Base-by-base conservation (phyloP, 1,140 invertebrate species). In the Anastatus disparis region DNA sequence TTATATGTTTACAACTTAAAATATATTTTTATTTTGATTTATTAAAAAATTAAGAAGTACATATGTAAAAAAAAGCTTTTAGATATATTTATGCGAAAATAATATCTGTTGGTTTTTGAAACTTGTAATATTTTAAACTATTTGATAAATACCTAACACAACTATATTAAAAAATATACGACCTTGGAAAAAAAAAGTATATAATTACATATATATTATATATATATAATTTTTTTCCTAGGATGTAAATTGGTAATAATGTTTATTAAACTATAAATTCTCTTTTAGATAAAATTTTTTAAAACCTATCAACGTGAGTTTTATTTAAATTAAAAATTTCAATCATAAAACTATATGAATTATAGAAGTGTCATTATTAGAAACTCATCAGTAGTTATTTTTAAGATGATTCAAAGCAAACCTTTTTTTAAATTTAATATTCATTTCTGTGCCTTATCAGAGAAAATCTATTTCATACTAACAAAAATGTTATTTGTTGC, bases 1-100 rank as follows among this genome's bases (percentile, higher is more conserved):
- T 63, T 53, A 63, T 17, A 27, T 50, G 63, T 70, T 70, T 63
- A 70, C 65, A 48, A 67, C 65, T 67, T 59, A 58, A 64, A 61
- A 12, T 56, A 56, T 56, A 55, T 27, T 65, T 65, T 70, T 70
- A 63, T 64, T 71, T 71, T 71, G 42, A 64, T 71, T 64, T 58
- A 65, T 58, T 35, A 63, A 44, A 55, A 53, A 71, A 71, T 58
- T 58, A 64, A 65, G 17, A 65, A 58, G 13, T 58, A 71, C 53
- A 59, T 59, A 31, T 71, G 69, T 71, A 71, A 64, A 71, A 71
- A 61, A 62, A 70, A 62, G 46, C 50, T 46, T 71, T 58, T 56
- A 56, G 52, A 64, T 71, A 65, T 71, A 71, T 56, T 70, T 58
- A 71, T 58, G 69, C 69, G 44, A 71, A 71, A 71, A 71, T 70